A percentile compares a stretch with the other conserved stretches of the same genome.
These are phyloP conservation scores for Oxyteleia sp. DNA, from an alignment of 2,888 invertebrate genomes.

Conservation along the genomic window DNA sequence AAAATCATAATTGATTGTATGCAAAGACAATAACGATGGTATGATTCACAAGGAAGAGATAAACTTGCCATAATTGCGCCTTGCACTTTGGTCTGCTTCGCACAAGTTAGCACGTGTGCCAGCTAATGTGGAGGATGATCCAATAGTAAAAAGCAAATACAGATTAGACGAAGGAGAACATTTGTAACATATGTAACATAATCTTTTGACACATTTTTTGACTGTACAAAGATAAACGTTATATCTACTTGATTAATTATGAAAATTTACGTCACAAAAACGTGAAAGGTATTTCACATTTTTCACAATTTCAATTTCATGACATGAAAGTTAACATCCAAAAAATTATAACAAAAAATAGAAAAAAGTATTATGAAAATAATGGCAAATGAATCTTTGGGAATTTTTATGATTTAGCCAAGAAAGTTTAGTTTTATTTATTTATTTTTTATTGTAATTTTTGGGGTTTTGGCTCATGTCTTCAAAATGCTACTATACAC, in stretches of 20 bases:
- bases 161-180: constrained; percentile 60
- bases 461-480: no score
- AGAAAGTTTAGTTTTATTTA: no score
- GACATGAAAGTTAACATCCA: no score
- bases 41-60: constrained; percentile 85
- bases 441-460: no score
- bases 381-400: no score
- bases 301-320: no score
- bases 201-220: constrained; percentile 3
- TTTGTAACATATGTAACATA: neutral
- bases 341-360: no score
- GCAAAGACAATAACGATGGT: constrained; percentile 81
- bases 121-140: constrained; percentile 63
- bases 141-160: constrained; percentile 67
- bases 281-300: no score
- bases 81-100: constrained; percentile 84
- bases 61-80: constrained; percentile 85
- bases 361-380: no score
- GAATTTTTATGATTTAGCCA: no score
- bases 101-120: constrained; percentile 78
- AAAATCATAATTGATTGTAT: constrained; percentile 64
- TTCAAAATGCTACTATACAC: no score
- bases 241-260: constrained; percentile 57
- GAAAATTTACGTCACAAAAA: no score
- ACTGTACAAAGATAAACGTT: neutral